phyloP scores from a whole-genome alignment of 2,113 vertebrate genomes.

The Alaudala cheleensis region DNA sequence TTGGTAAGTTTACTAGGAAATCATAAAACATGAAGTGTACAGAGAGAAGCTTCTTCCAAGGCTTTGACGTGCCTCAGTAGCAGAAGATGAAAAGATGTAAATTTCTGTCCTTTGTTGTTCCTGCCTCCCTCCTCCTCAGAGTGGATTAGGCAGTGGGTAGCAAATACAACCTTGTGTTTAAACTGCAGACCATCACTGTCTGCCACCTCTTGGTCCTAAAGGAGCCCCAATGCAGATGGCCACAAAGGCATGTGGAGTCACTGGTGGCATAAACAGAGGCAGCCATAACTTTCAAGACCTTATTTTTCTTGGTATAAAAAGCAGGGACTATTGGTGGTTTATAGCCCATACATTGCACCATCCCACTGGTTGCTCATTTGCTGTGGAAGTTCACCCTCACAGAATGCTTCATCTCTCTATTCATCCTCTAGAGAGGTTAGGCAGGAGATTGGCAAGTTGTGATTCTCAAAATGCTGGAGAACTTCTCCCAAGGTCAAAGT shows the following conservation, averaged over 20 bases:
- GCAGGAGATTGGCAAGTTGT: fast-evolving
- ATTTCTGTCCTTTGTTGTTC: not conserved
- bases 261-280: not conserved
- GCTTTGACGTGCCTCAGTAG: not conserved
- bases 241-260: not conserved
- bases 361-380: not conserved
- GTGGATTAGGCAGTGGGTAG: fast-evolving
- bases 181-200: not conserved
- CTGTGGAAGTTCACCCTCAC: not conserved
- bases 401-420: not conserved
- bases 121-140: not conserved
- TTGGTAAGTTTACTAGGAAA: not conserved
- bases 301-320: not conserved
- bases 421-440: not conserved
- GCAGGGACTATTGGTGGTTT: not conserved
- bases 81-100: not conserved
- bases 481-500: not conserved
- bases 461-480: not conserved
- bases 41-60: not conserved
- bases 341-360: not conserved
- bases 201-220: not conserved
- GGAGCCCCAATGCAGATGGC: fast-evolving
- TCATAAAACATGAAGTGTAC: not conserved
- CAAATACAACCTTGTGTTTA: not conserved
- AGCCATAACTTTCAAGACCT: not conserved